Conservation (phyloP, 2,888 invertebrate genomes). For the Yponomeuta cagnagella region DNA sequence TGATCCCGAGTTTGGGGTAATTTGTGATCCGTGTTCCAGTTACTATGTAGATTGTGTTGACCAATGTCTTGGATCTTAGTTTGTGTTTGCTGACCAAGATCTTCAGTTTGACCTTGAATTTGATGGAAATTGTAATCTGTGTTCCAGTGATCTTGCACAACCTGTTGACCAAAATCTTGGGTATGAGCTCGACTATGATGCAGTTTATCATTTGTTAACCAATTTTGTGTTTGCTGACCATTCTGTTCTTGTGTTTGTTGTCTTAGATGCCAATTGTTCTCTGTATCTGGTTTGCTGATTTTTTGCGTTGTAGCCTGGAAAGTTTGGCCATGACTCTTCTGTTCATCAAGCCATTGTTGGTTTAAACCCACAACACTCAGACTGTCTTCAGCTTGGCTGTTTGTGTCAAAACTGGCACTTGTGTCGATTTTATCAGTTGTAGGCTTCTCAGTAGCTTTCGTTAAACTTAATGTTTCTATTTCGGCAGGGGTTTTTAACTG, state of each 20-base stretch:
- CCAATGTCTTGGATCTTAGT: neutral
- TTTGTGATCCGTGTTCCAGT: neutral
- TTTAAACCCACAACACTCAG: conserved; percentile 20
- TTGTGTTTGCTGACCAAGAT: neutral
- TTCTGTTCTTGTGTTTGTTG: neutral
- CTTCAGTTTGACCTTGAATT: neutral
- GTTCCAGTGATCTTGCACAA: conserved; percentile 5
- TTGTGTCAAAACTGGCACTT: conserved; percentile 14
- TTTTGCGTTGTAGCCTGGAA: conserved; percentile 7
- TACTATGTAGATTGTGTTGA: neutral
- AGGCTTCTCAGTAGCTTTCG: conserved; percentile 20
- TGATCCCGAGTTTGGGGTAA: neutral
- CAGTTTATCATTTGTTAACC: too few species aligned
- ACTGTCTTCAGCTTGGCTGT: conserved; percentile 10
- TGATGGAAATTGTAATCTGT: neutral
- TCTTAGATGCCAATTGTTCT: neutral
- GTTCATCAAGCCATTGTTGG: conserved; percentile 22
- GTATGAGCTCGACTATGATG: neutral
- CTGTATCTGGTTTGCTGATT: neutral
- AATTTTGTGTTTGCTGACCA: neutral
- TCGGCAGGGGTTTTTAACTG: conserved; percentile 30
- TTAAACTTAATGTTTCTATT: conserved; percentile 33
- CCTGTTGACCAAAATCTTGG: conserved; percentile 5
- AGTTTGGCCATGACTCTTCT: conserved; percentile 19
- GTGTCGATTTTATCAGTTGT: conserved; percentile 13